Base-by-base conservation (phyloP, 1,140 invertebrate genomes). In the Bombus waltoni region DNA sequence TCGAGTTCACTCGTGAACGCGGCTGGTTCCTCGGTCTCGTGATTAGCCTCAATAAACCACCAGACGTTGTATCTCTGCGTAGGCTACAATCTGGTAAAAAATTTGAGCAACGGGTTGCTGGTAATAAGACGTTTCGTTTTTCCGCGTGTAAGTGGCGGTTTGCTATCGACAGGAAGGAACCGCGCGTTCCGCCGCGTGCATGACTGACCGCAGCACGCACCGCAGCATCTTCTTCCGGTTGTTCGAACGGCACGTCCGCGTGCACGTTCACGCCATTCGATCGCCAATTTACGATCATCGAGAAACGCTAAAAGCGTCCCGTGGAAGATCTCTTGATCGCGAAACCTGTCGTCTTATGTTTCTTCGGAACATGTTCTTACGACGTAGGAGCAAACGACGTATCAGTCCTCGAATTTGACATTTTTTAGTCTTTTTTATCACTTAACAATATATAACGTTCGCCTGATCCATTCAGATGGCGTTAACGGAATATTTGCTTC, bases 211-310 rank as follows among this genome's bases (percentile, higher is more conserved):
- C 44, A 62, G 40, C 75, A 47, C n/a, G 75, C 42, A 74, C n/a
- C 40, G n/a, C 18, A n/a, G 42, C 18, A 13, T 77, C 38, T 22
- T 42, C 57, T 38, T 65, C 57, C 57, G 35, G 28, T 65, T n/a
- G 38, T 75, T 62, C 44, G 82, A 74, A 87, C 70, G 71, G 38
- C 73, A 74, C 83, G 79, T 81, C 57, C 84, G 40, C 65, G 76
- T 71, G 65, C 65, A 66, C 65, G 65, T 66, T 66, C 65, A 3
- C 32, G n/a, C 65, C n/a, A 72, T 65, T 80, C 85, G 86, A 89
- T 90, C 87, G 78, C 76, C 87, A 87, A 90, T 92, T 92, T 92
- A 92, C 85, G 88, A 91, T 88, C 86, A 81, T 90, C 89, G 90
- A 82, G 78, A 83, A 85, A 88, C 85, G 91, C 87, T 92, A 92